Conservation (phyloP, 2,113 vertebrate genomes). For the Ceratotherium simum region DNA sequence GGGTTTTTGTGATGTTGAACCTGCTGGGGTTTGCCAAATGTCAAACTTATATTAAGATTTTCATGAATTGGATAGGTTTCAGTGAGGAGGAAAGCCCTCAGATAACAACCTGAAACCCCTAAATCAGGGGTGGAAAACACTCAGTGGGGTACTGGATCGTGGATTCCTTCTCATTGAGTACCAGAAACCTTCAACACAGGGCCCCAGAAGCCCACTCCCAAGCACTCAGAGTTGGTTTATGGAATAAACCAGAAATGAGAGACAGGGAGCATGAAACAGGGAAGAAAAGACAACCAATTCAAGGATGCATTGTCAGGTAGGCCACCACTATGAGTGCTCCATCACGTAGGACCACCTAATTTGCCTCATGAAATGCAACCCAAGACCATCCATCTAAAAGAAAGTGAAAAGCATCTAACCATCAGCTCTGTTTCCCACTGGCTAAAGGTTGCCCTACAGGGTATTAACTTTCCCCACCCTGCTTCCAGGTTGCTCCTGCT, state of each 20-base stretch:
- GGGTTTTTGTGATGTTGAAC: conserved; percentile 7
- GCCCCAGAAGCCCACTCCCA: background rate
- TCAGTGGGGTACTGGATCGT: background rate
- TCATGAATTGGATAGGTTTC: background rate
- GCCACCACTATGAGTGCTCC: background rate
- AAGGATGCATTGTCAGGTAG: background rate
- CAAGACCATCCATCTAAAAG: background rate
- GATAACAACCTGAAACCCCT: background rate
- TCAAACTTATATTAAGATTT: conserved; percentile 24
- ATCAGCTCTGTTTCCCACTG: background rate
- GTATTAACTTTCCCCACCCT: background rate
- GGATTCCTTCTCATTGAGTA: background rate
- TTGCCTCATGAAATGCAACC: conserved; percentile 1
- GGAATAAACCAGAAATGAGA: background rate
- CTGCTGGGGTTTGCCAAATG: background rate
- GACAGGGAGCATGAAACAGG: background rate
- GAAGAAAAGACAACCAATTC: background rate
- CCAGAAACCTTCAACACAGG: background rate
- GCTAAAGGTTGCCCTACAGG: background rate
- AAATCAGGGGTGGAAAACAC: conserved; percentile 2
- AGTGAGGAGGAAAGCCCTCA: background rate
- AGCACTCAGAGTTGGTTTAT: background rate
- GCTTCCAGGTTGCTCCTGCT: background rate
- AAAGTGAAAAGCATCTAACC: background rate
- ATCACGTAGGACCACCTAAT: background rate